phyloP scores from a whole-genome alignment of 2,797 vertebrate species.

The Eulemur albifrons region DNA sequence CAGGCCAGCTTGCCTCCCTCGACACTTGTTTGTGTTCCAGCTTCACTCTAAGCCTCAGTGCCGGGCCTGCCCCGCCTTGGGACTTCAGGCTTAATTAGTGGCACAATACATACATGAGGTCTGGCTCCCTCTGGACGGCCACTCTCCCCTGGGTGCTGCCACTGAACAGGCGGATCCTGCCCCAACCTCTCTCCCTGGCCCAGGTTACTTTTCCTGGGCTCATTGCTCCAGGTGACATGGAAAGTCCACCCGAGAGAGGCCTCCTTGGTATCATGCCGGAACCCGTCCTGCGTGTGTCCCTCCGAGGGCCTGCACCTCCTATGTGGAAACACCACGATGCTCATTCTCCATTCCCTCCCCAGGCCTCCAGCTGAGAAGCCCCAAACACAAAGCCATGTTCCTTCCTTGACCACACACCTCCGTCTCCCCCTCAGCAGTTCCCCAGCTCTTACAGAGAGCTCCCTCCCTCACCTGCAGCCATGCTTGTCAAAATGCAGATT shows the following conservation, averaged over 20 bases:
- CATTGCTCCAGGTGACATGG: not conserved
- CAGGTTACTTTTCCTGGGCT: not conserved
- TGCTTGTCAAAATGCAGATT: not conserved
- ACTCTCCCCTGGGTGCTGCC: slow-evolving; percentile 46
- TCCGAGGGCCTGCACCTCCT: accelerated
- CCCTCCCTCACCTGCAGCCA: accelerated
- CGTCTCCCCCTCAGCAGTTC: accelerated
- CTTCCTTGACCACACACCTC: not conserved
- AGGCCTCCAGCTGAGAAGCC: not conserved
- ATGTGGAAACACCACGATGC: not conserved
- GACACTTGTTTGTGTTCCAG: slow-evolving; percentile 57
- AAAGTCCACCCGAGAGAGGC: not conserved
- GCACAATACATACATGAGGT: slow-evolving; percentile 42
- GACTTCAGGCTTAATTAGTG: slow-evolving; percentile 71
- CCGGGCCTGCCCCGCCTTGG: not conserved
- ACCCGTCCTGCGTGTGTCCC: accelerated
- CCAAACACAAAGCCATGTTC: not conserved
- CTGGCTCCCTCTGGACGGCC: slow-evolving; percentile 19
- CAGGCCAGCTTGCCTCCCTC: not conserved
- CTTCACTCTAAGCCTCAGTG: not conserved
- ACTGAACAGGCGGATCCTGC: not conserved
- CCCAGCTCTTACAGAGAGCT: not conserved
- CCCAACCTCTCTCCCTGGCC: not conserved
- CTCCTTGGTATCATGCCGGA: not conserved
- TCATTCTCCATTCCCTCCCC: not conserved